phyloP scores from a whole-genome alignment of 2,113 vertebrate species.

The Myocastor coypus region DNA sequence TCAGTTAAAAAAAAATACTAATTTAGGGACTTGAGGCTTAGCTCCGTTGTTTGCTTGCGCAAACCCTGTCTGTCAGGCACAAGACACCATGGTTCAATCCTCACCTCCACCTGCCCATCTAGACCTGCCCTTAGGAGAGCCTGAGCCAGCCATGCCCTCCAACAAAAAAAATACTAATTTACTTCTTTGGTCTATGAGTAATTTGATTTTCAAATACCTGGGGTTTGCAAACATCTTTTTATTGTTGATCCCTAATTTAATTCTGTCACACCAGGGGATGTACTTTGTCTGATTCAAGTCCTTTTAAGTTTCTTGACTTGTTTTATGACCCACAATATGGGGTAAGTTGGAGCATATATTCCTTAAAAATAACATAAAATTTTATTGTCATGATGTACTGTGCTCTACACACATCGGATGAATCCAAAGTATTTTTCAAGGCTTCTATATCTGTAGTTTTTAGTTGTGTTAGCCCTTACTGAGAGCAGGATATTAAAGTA shows the following conservation, averaged over 20 bases:
- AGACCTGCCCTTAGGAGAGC: no score
- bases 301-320: slow-evolving; percentile 21
- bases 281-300: neutral
- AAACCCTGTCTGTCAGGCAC: no score
- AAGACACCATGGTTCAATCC: no score
- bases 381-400: neutral
- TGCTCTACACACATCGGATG: neutral
- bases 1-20: neutral
- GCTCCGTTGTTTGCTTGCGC: no score
- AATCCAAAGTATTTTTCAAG: neutral
- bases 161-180: neutral
- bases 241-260: neutral
- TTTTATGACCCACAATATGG: neutral
- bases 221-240: neutral
- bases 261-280: neutral
- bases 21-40: no score
- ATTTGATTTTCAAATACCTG: slow-evolving; percentile 20
- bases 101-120: no score
- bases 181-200: neutral
- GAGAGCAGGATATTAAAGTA: neutral
- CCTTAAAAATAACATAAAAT: slow-evolving; percentile 13
- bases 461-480: neutral
- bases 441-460: neutral
- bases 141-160: no score
- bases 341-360: neutral